Conservation (phyloP, 2,113 vertebrate species). For the Ptyas mucosa region DNA sequence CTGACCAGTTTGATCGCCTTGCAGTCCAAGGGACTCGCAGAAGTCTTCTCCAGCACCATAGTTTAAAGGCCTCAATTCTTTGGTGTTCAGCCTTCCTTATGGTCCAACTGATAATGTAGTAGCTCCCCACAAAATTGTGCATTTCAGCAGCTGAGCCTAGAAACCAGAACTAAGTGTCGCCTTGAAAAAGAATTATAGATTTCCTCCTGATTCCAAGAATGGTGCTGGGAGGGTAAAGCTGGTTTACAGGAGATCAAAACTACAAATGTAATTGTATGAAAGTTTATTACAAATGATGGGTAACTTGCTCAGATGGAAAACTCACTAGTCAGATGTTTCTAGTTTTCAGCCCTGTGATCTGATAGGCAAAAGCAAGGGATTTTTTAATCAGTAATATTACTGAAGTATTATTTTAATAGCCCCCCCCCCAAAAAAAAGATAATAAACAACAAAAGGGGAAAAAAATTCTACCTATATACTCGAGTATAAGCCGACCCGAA, state of each 20-base stretch:
- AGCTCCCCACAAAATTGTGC: not conserved
- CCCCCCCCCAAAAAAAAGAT: conserved; percentile 13
- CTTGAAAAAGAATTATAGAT: not conserved
- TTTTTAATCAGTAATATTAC: not conserved
- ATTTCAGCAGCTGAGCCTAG: not conserved
- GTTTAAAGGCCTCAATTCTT: too few relatives aligned
- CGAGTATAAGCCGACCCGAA: too few relatives aligned
- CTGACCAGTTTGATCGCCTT: too few relatives aligned
- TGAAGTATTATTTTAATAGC: conserved; percentile 7
- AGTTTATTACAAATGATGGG: not conserved
- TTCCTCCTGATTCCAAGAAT: not conserved
- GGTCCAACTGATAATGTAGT: not conserved
- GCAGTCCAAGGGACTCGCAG: too few relatives aligned
- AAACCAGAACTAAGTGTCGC: not conserved
- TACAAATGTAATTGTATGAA: not conserved
- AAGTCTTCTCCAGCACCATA: too few relatives aligned
- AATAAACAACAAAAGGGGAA: not conserved
- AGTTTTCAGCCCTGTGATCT: not conserved
- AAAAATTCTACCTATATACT: too few relatives aligned
- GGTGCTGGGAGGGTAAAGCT: not conserved
- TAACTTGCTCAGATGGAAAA: not conserved
- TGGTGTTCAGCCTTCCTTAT: too few relatives aligned
- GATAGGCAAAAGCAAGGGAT: not conserved
- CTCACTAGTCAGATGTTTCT: not conserved
- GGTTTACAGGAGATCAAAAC: not conserved